Evolutionary conservation across 2,113 vertebrate species (phyloP), one percentile per base, ranked within the genome.

Genomic region (Calyptommatus sinebrachiatus): DNA sequence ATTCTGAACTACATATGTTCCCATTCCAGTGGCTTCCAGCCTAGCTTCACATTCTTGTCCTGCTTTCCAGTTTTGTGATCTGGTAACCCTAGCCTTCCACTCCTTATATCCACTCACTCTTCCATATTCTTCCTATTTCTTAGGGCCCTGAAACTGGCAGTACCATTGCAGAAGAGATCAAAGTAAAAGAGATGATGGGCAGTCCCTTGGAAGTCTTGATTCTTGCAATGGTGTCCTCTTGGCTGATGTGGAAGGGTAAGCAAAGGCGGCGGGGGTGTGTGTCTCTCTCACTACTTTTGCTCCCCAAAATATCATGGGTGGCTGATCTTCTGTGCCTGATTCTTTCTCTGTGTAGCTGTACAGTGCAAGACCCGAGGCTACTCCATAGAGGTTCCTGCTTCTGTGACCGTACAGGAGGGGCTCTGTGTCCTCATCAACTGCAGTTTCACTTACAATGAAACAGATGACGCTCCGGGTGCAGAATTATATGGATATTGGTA

Each of bases 401-500:
- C 8, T 21, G 78, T 74, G 31, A 18, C 12, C 2, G 79, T 81
- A 14, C 48, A 60, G 20, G 26, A 45, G 50, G 71, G 63, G 8
- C 72, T 74, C 63, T 68, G 71, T 35, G 50, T 60, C 28, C 0
- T 18, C 20, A 60, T 81, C 35, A 63, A 48, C 7, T 81, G 79
- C 63, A 81, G 7, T 9, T 81, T 81, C 63, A 74, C 63, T 24
- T 81, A 81, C 14, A 7, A 41, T 0, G 0, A 3, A 45, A 0
- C 0, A 0, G 0, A 35, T 60, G 62, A 14, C 9, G 2, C 0
- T 0, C 0, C 0, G 1, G 1, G 0, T 22, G 6, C 1, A n/a
- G 0, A 1, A 45, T 29, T 74, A 65, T 22, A 31, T 24, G 79
- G 63, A 20, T 74, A 26, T 60, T 81, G 79, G 79, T 78, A 16